These are phyloP conservation scores for Microctonus aethiopoides DNA, from an alignment of 2,888 invertebrate genomes.

Conservation along the genomic window DNA sequence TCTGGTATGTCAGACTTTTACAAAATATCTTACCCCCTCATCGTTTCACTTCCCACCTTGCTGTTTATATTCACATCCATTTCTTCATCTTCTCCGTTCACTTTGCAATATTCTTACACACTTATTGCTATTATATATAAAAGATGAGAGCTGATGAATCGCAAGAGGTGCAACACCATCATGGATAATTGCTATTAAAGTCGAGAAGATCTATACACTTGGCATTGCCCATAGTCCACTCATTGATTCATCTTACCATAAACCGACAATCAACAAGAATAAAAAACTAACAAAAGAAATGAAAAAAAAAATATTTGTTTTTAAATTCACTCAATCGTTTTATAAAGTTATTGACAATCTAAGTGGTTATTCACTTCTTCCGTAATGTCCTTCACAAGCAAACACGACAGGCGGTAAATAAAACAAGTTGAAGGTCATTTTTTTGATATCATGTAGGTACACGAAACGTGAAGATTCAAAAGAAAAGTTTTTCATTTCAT, in stretches of 20 bases:
- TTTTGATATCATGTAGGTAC: constrained; percentile 12
- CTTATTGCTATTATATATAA: background rate
- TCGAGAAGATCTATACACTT: background rate
- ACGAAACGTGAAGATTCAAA: constrained; percentile 3
- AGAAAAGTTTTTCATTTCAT: background rate
- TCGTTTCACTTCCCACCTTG: background rate
- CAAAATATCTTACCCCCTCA: constrained; percentile 14
- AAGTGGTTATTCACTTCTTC: constrained; percentile 6
- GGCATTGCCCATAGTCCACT: background rate
- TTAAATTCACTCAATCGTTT: background rate
- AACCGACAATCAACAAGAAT: background rate
- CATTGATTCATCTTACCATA: constrained; percentile 2
- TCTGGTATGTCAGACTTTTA: constrained; percentile 57
- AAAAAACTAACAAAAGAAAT: background rate
- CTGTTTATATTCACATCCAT: background rate
- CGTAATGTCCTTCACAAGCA: background rate
- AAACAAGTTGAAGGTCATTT: constrained; percentile 7
- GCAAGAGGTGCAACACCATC: constrained; percentile 5
- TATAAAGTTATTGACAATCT: constrained; percentile 10
- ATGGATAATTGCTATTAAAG: background rate
- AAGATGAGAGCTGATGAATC: background rate
- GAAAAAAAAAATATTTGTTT: too few relatives aligned
- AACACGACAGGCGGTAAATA: background rate
- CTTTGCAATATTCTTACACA: background rate
- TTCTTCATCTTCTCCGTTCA: background rate